Conservation (phyloP, 2,888 invertebrate genomes). For the Eucera pruinosa region DNA sequence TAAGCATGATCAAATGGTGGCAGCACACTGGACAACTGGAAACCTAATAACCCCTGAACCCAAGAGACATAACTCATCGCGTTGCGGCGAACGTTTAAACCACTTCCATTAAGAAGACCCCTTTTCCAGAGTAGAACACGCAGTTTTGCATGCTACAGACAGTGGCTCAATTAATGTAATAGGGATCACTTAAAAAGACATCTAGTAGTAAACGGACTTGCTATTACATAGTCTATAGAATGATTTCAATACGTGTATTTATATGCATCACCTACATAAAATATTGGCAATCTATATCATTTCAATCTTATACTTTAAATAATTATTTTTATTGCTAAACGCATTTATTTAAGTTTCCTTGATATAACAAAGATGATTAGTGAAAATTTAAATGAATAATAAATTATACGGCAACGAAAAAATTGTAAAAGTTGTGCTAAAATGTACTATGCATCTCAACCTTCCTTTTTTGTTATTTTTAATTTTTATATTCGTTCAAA, state of each 20-base stretch:
- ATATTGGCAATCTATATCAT: neutral
- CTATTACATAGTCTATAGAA: slow-evolving; percentile 16
- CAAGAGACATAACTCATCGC: slow-evolving; percentile 63
- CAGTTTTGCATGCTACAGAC: slow-evolving; percentile 64
- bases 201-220: slow-evolving; percentile 25
- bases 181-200: slow-evolving; percentile 67
- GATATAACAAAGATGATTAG: neutral
- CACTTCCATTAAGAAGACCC: slow-evolving; percentile 67
- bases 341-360: neutral
- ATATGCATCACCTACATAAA: neutral
- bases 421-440: neutral
- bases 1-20: slow-evolving; percentile 32
- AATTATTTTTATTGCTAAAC: neutral
- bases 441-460: neutral
- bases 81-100: slow-evolving; percentile 64
- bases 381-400: neutral
- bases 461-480: neutral
- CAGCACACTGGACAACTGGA: slow-evolving; percentile 62
- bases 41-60: slow-evolving; percentile 76
- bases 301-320: neutral
- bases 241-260: slow-evolving; percentile 12
- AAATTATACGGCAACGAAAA: too few relatives aligned
- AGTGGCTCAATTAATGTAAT: slow-evolving; percentile 70
- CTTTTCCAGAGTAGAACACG: slow-evolving; percentile 48
- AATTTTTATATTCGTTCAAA: neutral